These are phyloP conservation scores for Austrofundulus limnaeus DNA, from an alignment of 2,113 vertebrate species.

Conservation along the genomic window DNA sequence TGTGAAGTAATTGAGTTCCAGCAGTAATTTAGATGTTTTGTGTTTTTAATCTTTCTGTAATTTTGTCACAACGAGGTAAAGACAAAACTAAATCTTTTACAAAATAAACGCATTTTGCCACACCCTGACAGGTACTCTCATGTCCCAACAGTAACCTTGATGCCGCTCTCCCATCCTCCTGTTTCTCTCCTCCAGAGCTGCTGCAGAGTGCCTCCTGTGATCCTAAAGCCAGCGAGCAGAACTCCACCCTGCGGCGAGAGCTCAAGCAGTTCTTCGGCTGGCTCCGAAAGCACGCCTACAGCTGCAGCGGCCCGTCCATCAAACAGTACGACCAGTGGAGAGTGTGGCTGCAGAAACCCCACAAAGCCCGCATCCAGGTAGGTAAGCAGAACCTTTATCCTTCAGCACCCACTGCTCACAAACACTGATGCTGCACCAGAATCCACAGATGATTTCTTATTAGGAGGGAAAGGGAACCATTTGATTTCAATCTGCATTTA, in stretches of 20 bases:
- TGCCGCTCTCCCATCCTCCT: not conserved
- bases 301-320: constrained; percentile 93
- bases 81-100: too few relatives aligned
- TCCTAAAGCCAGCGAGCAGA: constrained; percentile 84
- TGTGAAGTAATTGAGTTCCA: too few relatives aligned
- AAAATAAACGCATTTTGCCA: too few relatives aligned
- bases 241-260: constrained; percentile 89
- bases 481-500: constrained; percentile 48
- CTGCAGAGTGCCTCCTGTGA: constrained; percentile 82
- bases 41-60: too few relatives aligned
- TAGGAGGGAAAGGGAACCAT: too few relatives aligned
- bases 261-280: constrained; percentile 96
- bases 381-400: constrained; percentile 76
- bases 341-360: constrained; percentile 94
- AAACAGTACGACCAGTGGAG: constrained; percentile 97
- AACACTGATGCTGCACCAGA: constrained; percentile 19
- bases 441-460: constrained; percentile 40
- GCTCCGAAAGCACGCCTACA: constrained; percentile 91
- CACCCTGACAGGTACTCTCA: not conserved
- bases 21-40: too few relatives aligned
- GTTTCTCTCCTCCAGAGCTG: constrained; percentile 69
- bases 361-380: constrained; percentile 95
- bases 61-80: too few relatives aligned
- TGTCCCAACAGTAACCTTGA: constrained; percentile 24
- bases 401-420: not conserved